phyloP scores from a whole-genome alignment of 2,797 vertebrate species.

The Betta splendens region DNA sequence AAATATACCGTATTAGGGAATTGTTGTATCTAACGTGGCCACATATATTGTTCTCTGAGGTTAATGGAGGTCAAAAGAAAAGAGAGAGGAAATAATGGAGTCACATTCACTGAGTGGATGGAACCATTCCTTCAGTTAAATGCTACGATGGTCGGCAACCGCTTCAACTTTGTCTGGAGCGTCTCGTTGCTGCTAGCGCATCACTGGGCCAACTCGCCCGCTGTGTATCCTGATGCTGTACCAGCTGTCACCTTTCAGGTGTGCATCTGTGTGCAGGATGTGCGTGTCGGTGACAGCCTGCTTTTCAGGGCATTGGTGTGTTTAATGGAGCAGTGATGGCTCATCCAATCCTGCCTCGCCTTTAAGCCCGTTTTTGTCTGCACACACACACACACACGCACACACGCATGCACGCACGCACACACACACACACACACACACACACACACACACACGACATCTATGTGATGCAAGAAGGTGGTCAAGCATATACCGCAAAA shows the following conservation, averaged over 20 bases:
- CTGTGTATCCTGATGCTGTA: constrained; percentile 5
- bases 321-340: constrained; percentile 75
- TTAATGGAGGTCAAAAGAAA: not conserved
- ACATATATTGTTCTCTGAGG: not conserved
- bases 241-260: constrained; percentile 12
- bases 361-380: constrained; percentile 31
- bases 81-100: too few relatives aligned
- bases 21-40: too few relatives aligned
- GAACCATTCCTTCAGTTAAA: too few relatives aligned
- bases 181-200: not conserved
- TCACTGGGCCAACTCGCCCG: constrained; percentile 19
- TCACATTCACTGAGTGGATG: too few relatives aligned
- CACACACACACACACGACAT: constrained; percentile 23
- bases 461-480: constrained; percentile 53
- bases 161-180: not conserved
- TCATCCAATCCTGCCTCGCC: constrained; percentile 55
- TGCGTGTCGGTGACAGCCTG: constrained; percentile 43
- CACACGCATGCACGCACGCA: constrained; percentile 19
- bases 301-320: constrained; percentile 73
- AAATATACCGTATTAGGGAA: too few relatives aligned
- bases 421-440: constrained; percentile 23
- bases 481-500: constrained; percentile 48
- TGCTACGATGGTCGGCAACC: too few relatives aligned
- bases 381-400: constrained; percentile 27
- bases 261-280: constrained; percentile 1